These are phyloP conservation scores for Monopterus albus DNA, from an alignment of 2,113 vertebrate genomes.

Conservation along the genomic window DNA sequence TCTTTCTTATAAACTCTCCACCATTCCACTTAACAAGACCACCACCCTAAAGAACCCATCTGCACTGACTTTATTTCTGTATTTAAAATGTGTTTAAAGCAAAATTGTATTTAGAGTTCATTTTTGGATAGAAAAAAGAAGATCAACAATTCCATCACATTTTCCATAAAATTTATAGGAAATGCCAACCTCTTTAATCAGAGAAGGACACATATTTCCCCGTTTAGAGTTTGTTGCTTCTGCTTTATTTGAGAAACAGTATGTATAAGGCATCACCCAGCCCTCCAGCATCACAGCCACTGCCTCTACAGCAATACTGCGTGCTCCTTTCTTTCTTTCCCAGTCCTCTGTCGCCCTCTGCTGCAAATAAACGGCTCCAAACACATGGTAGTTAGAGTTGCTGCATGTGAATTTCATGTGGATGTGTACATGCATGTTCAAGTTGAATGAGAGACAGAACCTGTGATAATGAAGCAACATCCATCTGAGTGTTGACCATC, in stretches of 20 bases:
- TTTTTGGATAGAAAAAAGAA: no score
- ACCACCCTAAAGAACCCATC: no score
- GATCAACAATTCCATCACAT: no score
- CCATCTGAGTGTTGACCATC: not conserved
- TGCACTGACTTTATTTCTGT: no score
- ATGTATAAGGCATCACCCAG: not conserved
- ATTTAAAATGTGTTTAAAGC: no score
- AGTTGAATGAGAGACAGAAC: slow-evolving; percentile 24
- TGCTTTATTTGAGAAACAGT: not conserved
- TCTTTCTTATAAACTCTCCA: no score
- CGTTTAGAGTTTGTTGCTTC: not conserved
- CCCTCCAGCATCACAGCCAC: not conserved
- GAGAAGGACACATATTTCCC: no score
- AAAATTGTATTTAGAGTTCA: no score
- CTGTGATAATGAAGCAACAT: slow-evolving; percentile 10
- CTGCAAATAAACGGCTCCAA: no score
- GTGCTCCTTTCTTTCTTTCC: not conserved
- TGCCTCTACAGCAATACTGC: not conserved
- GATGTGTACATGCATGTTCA: slow-evolving; percentile 1
- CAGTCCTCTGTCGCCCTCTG: slow-evolving; percentile 39
- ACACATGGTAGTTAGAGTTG: not conserved
- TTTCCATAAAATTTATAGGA: no score
- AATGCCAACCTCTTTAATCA: no score
- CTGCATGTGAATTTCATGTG: not conserved
- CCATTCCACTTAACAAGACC: no score